phyloP scores from a whole-genome alignment of 2,797 vertebrate species.

The Xenopus petersii region DNA sequence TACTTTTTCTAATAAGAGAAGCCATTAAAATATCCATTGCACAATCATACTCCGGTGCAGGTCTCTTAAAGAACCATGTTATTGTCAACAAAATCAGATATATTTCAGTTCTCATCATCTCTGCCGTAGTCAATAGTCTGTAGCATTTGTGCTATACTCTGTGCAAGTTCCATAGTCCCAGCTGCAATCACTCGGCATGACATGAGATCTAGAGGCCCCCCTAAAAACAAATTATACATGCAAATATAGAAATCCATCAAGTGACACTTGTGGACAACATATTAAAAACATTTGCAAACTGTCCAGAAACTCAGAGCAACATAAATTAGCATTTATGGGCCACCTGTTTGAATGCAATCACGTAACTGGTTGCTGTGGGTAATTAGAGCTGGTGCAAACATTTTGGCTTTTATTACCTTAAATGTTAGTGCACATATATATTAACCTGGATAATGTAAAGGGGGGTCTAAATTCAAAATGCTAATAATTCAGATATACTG shows the following conservation, averaged over 20 bases:
- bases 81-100: neutral
- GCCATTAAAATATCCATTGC: neutral
- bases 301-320: too few relatives aligned
- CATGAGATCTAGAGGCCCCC: conserved; percentile 82
- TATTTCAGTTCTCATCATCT: conserved; percentile 68
- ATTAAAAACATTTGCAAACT: too few relatives aligned
- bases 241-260: neutral
- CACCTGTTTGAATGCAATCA: too few relatives aligned
- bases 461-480: too few relatives aligned
- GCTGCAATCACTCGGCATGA: conserved; percentile 79
- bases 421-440: too few relatives aligned
- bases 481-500: too few relatives aligned
- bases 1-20: neutral
- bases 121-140: conserved; percentile 75
- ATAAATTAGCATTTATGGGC: too few relatives aligned
- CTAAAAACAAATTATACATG: conserved; percentile 54
- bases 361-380: too few relatives aligned
- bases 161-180: conserved; percentile 73
- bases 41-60: conserved; percentile 33
- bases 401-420: too few relatives aligned
- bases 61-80: conserved; percentile 40
- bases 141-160: conserved; percentile 74
- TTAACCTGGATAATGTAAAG: too few relatives aligned
- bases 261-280: too few relatives aligned
- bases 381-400: too few relatives aligned